Percentiles rank a stretch among this genome's conserved stretches.
These are phyloP conservation scores for Lutjanus campechanus DNA, from an alignment of 2,797 vertebrate species.

Conservation along the genomic window DNA sequence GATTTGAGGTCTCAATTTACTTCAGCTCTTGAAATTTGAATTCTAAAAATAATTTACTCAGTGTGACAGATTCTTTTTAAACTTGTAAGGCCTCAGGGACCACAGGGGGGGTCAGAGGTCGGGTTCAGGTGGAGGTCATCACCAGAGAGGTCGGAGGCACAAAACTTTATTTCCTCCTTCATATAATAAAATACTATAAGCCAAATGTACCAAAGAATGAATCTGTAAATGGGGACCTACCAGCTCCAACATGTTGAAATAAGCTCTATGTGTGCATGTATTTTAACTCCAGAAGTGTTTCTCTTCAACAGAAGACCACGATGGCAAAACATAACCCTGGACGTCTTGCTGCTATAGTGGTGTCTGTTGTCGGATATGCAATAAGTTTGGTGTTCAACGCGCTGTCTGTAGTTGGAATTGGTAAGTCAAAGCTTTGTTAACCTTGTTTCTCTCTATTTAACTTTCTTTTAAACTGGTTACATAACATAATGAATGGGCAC, in stretches of 20 bases:
- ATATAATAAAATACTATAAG: not conserved
- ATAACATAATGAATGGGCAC: not conserved
- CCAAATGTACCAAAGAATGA: not conserved
- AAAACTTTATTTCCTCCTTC: not conserved
- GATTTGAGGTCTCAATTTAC: not conserved
- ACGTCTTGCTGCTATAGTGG: conserved; percentile 57
- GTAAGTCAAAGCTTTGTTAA: conserved; percentile 52
- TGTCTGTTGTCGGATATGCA: conserved; percentile 59
- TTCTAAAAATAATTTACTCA: not conserved
- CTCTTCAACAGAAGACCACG: conserved; percentile 3
- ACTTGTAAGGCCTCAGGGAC: no score
- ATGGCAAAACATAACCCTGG: conserved; percentile 70
- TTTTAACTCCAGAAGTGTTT: not conserved
- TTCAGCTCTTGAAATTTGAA: not conserved
- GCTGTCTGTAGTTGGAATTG: conserved; percentile 72
- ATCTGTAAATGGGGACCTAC: no score
- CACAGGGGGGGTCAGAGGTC: conserved; percentile 16
- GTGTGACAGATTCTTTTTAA: no score
- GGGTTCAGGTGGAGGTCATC: conserved; percentile 16
- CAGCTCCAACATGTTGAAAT: not conserved
- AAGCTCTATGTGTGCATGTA: not conserved
- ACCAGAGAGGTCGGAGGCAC: not conserved
- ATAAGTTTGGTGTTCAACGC: conserved; percentile 77
- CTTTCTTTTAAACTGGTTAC: not conserved
- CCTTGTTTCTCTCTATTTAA: not conserved